These are phyloP conservation scores for Oriolus oriolus DNA, from an alignment of 2,113 vertebrate genomes.

Conservation along the genomic window DNA sequence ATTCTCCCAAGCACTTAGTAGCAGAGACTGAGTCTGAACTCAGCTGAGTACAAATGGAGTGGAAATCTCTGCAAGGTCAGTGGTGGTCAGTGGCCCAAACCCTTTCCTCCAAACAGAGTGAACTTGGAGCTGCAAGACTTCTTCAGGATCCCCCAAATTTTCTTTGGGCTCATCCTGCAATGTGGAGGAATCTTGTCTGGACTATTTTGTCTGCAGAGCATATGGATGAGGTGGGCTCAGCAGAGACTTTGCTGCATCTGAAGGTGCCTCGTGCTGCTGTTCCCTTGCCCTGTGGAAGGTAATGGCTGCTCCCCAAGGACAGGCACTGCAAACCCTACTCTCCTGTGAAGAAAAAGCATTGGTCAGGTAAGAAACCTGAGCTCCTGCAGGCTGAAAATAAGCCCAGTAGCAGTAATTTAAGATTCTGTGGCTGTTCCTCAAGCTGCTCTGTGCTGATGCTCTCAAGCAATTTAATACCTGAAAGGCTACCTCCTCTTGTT, in stretches of 20 bases:
- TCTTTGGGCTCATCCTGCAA: background rate
- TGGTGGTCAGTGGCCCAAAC: background rate
- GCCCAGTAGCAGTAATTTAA: slow-evolving; percentile 27
- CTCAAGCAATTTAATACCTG: slow-evolving; percentile 18
- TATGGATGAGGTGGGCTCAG: background rate
- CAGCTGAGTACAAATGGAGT: background rate
- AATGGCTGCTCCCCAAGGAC: background rate
- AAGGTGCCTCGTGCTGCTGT: background rate
- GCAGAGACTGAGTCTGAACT: background rate
- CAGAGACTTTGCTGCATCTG: background rate
- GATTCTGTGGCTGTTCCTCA: slow-evolving; percentile 29
- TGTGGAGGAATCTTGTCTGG: background rate
- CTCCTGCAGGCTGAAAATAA: background rate
- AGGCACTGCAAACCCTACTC: background rate
- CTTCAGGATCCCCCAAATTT: background rate
- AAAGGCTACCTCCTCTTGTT: slow-evolving; percentile 18
- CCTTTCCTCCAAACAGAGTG: background rate
- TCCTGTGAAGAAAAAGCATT: background rate
- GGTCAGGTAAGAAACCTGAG: slow-evolving; percentile 14
- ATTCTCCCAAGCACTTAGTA: background rate
- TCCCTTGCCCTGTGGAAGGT: background rate
- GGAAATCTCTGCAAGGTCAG: background rate
- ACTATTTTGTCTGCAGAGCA: background rate
- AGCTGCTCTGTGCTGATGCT: background rate
- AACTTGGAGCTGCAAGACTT: background rate